phyloP scores from a whole-genome alignment of 2,888 invertebrate species.

The Theodoxus fluviatilis region DNA sequence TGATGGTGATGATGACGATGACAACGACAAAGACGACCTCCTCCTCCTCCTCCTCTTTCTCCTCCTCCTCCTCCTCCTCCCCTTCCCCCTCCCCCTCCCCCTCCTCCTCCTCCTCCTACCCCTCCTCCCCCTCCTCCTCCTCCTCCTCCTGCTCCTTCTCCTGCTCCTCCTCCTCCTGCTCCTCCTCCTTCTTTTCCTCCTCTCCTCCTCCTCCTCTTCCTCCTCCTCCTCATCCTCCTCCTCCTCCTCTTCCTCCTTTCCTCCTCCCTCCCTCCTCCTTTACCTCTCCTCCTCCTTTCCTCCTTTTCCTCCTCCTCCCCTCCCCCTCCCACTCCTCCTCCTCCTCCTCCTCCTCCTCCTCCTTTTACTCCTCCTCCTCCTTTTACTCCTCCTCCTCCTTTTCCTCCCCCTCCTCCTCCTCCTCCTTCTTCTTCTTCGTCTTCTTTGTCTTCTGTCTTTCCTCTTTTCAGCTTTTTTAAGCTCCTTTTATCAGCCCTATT shows the following conservation, averaged over 20 bases:
- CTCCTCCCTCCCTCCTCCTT: neutral
- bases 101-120: neutral
- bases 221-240: constrained; percentile 4
- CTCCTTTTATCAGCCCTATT: constrained; percentile 5
- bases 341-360: neutral
- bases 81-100: neutral
- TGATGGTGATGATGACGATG: constrained; percentile 14
- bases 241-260: neutral
- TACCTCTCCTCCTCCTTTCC: neutral
- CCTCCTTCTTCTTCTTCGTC: neutral
- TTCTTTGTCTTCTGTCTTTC: neutral
- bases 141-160: neutral
- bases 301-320: neutral
- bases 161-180: neutral
- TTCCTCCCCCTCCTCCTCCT: neutral
- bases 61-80: neutral
- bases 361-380: neutral
- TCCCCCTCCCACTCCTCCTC: neutral
- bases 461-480: constrained; percentile 6
- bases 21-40: neutral
- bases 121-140: neutral
- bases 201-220: neutral
- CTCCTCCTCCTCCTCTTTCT: neutral
- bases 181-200: neutral
- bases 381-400: neutral